Conservation (phyloP, 2,888 invertebrate species). For the Ptychoptera contaminata region DNA sequence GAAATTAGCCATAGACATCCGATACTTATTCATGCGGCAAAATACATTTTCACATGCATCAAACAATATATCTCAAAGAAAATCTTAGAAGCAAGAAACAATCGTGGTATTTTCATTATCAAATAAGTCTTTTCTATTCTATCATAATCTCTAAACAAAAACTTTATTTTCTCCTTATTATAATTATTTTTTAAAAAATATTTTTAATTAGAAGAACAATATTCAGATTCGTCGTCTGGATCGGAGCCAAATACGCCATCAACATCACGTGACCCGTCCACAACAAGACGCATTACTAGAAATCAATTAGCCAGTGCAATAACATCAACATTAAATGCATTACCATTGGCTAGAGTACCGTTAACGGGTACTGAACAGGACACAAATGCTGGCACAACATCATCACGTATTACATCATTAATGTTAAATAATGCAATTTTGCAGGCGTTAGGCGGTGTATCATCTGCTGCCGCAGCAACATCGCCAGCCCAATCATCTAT, state of each 20-base stretch:
- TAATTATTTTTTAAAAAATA: too few relatives aligned
- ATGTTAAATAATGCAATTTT: slow-evolving; percentile 66
- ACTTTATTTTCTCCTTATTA: not conserved
- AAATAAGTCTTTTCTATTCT: not conserved
- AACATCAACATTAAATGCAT: slow-evolving; percentile 4
- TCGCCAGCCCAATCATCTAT: too few relatives aligned
- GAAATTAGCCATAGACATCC: slow-evolving; percentile 51
- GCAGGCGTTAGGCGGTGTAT: slow-evolving; percentile 40
- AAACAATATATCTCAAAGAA: slow-evolving; percentile 20
- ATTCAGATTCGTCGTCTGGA: slow-evolving; percentile 26
- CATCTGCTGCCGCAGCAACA: slow-evolving; percentile 8
- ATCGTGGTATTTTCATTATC: slow-evolving; percentile 7
- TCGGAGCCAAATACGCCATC: slow-evolving; percentile 29
- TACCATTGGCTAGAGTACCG: not conserved
- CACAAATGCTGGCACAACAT: slow-evolving; percentile 31
- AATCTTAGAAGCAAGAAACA: slow-evolving; percentile 16
- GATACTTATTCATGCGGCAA: slow-evolving; percentile 46
- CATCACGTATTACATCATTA: too few relatives aligned
- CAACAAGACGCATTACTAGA: slow-evolving; percentile 25
- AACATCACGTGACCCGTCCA: slow-evolving; percentile 17
- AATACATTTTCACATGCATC: slow-evolving; percentile 27
- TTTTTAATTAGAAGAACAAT: slow-evolving; percentile 5
- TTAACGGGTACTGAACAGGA: not conserved
- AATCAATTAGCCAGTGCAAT: slow-evolving; percentile 27
- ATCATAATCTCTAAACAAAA: not conserved